These are phyloP conservation scores for Listronotus oregonensis DNA, from an alignment of 1,140 invertebrate species.

Conservation along the genomic window DNA sequence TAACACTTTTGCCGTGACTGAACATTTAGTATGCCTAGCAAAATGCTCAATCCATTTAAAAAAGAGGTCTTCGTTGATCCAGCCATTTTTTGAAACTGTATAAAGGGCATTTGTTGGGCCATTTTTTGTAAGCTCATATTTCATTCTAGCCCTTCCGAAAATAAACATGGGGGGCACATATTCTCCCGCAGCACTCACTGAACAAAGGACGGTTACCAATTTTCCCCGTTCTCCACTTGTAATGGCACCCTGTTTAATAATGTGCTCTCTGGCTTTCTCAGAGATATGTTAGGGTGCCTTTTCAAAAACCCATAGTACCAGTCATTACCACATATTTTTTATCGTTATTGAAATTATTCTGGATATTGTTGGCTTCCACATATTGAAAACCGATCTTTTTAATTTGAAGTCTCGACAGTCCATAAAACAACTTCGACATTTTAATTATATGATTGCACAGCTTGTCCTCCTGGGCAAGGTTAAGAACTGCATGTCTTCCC, in stretches of 20 bases:
- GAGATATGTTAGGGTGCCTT: no score
- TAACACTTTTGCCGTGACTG: slow-evolving; percentile 40
- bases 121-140: neutral
- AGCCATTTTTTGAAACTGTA: neutral
- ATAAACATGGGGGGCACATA: slow-evolving; percentile 13
- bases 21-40: slow-evolving; percentile 6
- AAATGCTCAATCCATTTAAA: slow-evolving; percentile 24
- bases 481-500: slow-evolving; percentile 23
- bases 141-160: slow-evolving; percentile 11
- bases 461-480: slow-evolving; percentile 21
- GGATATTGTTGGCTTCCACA: slow-evolving; percentile 19
- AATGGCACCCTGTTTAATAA: no score
- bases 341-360: neutral
- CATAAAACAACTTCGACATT: slow-evolving; percentile 19
- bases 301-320: slow-evolving; percentile 19
- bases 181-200: no score
- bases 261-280: no score
- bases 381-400: neutral
- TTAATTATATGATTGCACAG: slow-evolving; percentile 25
- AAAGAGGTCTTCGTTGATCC: neutral
- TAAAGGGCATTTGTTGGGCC: no score
- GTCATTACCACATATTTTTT: slow-evolving; percentile 22
- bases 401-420: neutral
- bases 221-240: no score
- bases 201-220: no score